phyloP scores from a whole-genome alignment of 2,113 vertebrate genomes.

The Kryptolebias marmoratus region DNA sequence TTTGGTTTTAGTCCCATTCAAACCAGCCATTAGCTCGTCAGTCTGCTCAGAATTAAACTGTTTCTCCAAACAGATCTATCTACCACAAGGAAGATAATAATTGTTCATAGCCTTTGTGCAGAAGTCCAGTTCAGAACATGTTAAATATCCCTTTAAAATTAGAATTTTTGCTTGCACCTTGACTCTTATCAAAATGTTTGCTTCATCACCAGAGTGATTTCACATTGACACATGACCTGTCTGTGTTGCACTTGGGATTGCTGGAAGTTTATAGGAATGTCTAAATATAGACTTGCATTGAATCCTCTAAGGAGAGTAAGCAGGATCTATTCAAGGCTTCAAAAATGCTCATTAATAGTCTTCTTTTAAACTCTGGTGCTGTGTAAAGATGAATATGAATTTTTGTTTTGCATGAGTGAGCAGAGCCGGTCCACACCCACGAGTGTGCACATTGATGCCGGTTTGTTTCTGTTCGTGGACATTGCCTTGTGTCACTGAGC shows the following conservation, averaged over 20 bases:
- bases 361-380: conserved; percentile 22
- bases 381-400: conserved; percentile 10
- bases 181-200: conserved; percentile 18
- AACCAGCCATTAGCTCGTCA: too few species aligned
- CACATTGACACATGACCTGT: conserved; percentile 25
- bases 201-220: conserved; percentile 23
- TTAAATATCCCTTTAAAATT: conserved; percentile 4
- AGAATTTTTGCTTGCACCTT: conserved; percentile 15
- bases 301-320: conserved; percentile 6
- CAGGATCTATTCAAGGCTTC: conserved; percentile 1
- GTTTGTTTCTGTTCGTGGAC: conserved; percentile 19
- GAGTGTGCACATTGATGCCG: conserved; percentile 7
- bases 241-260: conserved; percentile 28
- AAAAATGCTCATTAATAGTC: conserved; percentile 26
- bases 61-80: too few species aligned
- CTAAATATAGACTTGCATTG: conserved; percentile 40
- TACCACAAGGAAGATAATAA: too few species aligned
- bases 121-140: too few species aligned
- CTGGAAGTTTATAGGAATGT: not conserved
- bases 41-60: too few species aligned
- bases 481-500: conserved; percentile 35
- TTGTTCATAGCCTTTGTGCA: too few species aligned
- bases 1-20: too few species aligned
- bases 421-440: not conserved
- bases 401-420: conserved; percentile 8